phyloP scores from a whole-genome alignment of 1,140 invertebrate species.

The Phthorimaea operculella region DNA sequence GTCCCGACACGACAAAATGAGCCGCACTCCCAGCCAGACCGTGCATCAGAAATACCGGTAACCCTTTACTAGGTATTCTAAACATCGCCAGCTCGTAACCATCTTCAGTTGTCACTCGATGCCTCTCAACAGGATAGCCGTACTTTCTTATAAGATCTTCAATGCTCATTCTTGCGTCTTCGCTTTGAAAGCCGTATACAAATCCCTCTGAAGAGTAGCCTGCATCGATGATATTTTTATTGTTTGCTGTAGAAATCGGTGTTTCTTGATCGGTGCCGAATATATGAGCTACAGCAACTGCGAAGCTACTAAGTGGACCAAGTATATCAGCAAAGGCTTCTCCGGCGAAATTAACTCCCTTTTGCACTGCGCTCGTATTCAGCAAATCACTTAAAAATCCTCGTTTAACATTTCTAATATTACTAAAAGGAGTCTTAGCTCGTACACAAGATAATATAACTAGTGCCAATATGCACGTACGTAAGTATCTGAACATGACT shows the following conservation, averaged over 20 bases:
- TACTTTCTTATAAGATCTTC: constrained; percentile 33
- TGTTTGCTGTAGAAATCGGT: constrained; percentile 10
- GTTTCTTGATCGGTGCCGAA: constrained; percentile 6
- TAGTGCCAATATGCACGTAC: too few relatives aligned
- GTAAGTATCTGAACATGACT: too few relatives aligned
- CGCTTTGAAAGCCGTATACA: constrained; percentile 17
- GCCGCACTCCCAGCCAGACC: constrained; percentile 74
- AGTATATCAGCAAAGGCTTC: constrained; percentile 12
- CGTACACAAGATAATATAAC: too few relatives aligned
- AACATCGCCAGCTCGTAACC: constrained; percentile 33
- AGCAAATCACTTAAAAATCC: too few relatives aligned
- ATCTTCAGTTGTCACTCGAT: constrained; percentile 34
- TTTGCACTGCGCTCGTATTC: too few relatives aligned
- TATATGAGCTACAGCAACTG: constrained; percentile 10
- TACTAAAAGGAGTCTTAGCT: too few relatives aligned
- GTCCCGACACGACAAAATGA: constrained; percentile 74
- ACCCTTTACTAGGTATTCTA: constrained; percentile 29
- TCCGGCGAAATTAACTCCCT: neutral
- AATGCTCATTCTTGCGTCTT: constrained; percentile 27
- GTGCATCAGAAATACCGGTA: constrained; percentile 74
- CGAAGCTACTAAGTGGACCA: constrained; percentile 11
- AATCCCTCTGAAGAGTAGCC: constrained; percentile 17
- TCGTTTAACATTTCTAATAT: too few relatives aligned
- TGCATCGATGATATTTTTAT: constrained; percentile 14
- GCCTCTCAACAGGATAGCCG: constrained; percentile 28